Conservation (phyloP, 2,888 invertebrate genomes). For the Pseudoips prasinana region DNA sequence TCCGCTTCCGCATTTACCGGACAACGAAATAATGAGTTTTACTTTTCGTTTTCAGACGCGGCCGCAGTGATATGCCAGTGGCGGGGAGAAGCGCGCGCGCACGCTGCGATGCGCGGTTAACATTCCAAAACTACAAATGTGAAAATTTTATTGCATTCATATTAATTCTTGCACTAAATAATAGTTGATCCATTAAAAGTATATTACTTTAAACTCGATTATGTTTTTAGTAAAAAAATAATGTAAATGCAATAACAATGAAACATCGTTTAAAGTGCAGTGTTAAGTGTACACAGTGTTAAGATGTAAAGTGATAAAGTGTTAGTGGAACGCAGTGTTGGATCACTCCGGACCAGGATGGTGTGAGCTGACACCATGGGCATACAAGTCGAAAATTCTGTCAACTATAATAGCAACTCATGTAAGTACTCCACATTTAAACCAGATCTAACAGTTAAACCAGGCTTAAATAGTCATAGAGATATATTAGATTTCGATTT, state of each 20-base stretch:
- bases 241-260: conserved; percentile 34
- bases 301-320: conserved; percentile 28
- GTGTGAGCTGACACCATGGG: conserved; percentile 63
- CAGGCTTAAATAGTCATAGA: too few relatives aligned
- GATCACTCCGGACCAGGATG: conserved; percentile 32
- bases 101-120: conserved; percentile 27
- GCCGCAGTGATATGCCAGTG: conserved; percentile 51
- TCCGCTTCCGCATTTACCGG: conserved; percentile 27
- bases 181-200: too few relatives aligned
- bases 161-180: conserved; percentile 20
- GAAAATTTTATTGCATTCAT: conserved; percentile 24
- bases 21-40: conserved; percentile 34
- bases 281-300: conserved; percentile 19
- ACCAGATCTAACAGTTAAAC: too few relatives aligned
- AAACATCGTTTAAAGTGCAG: conserved; percentile 21
- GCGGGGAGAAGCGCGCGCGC: conserved; percentile 38
- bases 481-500: too few relatives aligned
- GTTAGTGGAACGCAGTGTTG: conserved; percentile 23
- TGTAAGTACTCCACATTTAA: conserved; percentile 75
- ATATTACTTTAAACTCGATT: too few relatives aligned
- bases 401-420: conserved; percentile 70
- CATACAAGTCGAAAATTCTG: conserved; percentile 74
- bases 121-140: conserved; percentile 32
- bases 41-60: conserved; percentile 44
- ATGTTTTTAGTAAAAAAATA: conserved; percentile 18